Evolutionary conservation across 2,113 vertebrate genomes (phyloP), one percentile per base, ranked within the genome.

Genomic region (Corynorhinus townsendii): DNA sequence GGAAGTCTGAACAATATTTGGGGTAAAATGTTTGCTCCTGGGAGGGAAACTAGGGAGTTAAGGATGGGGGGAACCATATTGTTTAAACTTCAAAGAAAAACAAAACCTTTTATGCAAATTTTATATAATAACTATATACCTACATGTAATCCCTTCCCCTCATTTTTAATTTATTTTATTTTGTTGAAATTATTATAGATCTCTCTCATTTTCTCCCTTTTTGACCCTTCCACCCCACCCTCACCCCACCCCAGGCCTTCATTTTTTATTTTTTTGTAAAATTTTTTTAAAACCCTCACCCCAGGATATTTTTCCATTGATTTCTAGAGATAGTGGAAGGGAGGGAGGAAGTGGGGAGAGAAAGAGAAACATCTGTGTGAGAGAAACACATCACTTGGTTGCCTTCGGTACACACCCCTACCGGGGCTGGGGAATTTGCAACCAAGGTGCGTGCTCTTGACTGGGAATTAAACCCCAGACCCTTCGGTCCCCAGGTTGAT

Each of bases 11-110:
- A 6, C 35, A 88, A 66, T 54, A 73, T 89, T 14, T 92, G 38
- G 54, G 81, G 33, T 28, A 66, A 94, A 82, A 89, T 92, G n/a
- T 84, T 93, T 11, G 4, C 24, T 91, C 89, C 54, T 94, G n/a
- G 17, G 59, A 62, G n/a, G 38, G 28, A 52, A 89, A 84, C 17
- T 33, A 81, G 45, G 24, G 17, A 38, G 16, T 66, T 20, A 71
- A 68, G 83, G 1, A 17, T 20, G 7, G 52, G 2, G 45, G 22
- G 14, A 33, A 49, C 28, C 35, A 28, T 33, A 86, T 24, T 3
- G 14, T 49, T 47, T 93, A 40, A 94, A 72, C 30, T 87, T 52
- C 26, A 43, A 49, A 79, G 4, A 73, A 75, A 62, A 75, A 86
- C 11, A 73, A 75, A 72, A 66, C 28, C 28, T 64, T 80, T 79